Evolutionary conservation across 2,797 vertebrate genomes (phyloP), one percentile per base, ranked within the genome.

Genomic region (Furcifer pardalis): DNA sequence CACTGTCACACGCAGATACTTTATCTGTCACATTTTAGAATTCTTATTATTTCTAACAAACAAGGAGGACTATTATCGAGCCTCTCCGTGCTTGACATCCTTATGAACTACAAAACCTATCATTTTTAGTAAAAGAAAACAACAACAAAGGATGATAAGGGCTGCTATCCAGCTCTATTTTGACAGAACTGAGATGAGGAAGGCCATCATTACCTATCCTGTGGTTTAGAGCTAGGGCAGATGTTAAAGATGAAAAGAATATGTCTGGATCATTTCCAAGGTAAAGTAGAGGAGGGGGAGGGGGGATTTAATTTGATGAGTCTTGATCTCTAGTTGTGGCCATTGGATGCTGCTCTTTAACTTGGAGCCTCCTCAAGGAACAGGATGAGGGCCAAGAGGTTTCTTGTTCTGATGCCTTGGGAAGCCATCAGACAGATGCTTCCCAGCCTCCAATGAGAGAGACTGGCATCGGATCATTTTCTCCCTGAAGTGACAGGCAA

Each of bases 401-500:
- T 32, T 83, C 82, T 83, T 77, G 62, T 83, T 68, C 59, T 84
- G 65, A 85, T 32, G 68, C 37, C 68, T 84, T 75, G 56, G 83
- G 62, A 4, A 42, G 52, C 77, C 84, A 5, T 30, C 37, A 79
- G 0, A n/a, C 10, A 69, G 1, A 44, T 32, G 59, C 2, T 77
- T 84, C 77, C 80, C 25, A 0, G 77, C 49, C 73, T 0, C 0
- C 68, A 71, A 82, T 0, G 0, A 62, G 87, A 62, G 87, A 44
- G 25, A 23, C 27, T 76, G 40, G 62, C 52, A 75, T 49, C 4
- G 13, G 42, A 60, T 1, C 0, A 44, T 0, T 0, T 77, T 76
- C 59, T 3, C 86, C 59, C 85, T 77, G 44, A 79, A 65, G 44
- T 9, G 85, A 86, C 35, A 77, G 0, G 7, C 2, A 2, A 0